Base-by-base conservation (phyloP, 2,797 vertebrate genomes). In the Eospalax fontanierii region DNA sequence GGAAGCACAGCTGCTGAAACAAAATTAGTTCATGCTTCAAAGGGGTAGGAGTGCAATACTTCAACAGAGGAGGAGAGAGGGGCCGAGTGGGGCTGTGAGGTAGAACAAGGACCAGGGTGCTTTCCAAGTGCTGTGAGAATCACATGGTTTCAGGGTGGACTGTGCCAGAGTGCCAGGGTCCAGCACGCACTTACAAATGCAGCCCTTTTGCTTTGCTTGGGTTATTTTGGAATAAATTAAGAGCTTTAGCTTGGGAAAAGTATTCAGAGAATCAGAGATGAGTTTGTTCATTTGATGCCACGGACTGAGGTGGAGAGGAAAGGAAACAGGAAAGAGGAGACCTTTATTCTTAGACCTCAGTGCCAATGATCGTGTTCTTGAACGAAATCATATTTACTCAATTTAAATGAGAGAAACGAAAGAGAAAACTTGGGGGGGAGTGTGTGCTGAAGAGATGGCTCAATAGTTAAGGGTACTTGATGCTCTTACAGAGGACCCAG, bases 321-420 rank as follows among this genome's bases (percentile, higher is more conserved):
- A 26, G 26, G 35, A 79, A 46, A 30, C 73, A 33, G 83, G 71
- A 24, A 81, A 40, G 2, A 85, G 68, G 57, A 84, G 43, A 35
- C 2, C 43, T 92, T 86, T 86, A 35, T 89, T 87, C 40, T 79
- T 83, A 66, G 75, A 65, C 3, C 30, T 70, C 26, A 65, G 18
- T 79, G 50, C 35, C 40, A 83, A 9, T 30, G 61, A 57, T 35
- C 9, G 93, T 89, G 73, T 87, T 80, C 92, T 89, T 94, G 21
- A 59, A 80, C 38, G 94, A 91, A 93, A 71, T 43, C 8, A 8
- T 66, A 59, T 87, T 91, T 73, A 28, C 24, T 90, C 8, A 16
- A 19, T 26, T 88, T 80, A 40, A 90, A 88, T 82, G 59, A 68
- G 15, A 21, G 24, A 87, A 89, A 75, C 35, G 83, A 71, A 80